Evolutionary conservation across 2,888 invertebrate species (phyloP).

Genomic region (Synanthedon tipuliformis): DNA sequence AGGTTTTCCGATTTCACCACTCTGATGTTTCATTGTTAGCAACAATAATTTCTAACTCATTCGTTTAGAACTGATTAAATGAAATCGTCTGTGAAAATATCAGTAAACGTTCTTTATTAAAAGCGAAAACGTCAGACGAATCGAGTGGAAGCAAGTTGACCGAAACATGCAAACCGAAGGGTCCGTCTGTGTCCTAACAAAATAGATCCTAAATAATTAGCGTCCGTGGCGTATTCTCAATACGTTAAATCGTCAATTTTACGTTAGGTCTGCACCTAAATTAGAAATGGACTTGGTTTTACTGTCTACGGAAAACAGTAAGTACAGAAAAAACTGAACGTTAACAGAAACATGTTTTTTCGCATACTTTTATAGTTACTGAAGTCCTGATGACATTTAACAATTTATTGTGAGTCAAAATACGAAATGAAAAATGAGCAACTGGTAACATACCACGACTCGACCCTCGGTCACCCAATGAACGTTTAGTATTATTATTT

Average conservation of each 20-base stretch:
- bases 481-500: slow-evolving; percentile 66
- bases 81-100: slow-evolving; percentile 5
- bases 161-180: slow-evolving; percentile 36
- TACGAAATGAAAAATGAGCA: neutral
- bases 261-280: too few species aligned
- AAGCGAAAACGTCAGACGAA: slow-evolving; percentile 32
- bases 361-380: too few species aligned
- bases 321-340: too few species aligned
- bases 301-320: too few species aligned
- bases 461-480: slow-evolving; percentile 45
- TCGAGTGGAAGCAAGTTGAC: slow-evolving; percentile 39
- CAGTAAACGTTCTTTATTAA: slow-evolving; percentile 16
- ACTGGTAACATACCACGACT: slow-evolving; percentile 4
- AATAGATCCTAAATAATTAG: slow-evolving; percentile 61
- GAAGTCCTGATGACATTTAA: too few species aligned
- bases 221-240: slow-evolving; percentile 8
- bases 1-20: too few species aligned
- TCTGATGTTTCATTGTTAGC: too few species aligned
- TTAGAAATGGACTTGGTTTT: too few species aligned
- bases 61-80: neutral
- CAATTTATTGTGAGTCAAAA: too few species aligned
- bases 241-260: neutral
- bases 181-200: slow-evolving; percentile 50
- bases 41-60: too few species aligned
- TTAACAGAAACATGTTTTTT: too few species aligned